Conservation (phyloP, 2,888 invertebrate genomes). For the Aphrophora alni region DNA sequence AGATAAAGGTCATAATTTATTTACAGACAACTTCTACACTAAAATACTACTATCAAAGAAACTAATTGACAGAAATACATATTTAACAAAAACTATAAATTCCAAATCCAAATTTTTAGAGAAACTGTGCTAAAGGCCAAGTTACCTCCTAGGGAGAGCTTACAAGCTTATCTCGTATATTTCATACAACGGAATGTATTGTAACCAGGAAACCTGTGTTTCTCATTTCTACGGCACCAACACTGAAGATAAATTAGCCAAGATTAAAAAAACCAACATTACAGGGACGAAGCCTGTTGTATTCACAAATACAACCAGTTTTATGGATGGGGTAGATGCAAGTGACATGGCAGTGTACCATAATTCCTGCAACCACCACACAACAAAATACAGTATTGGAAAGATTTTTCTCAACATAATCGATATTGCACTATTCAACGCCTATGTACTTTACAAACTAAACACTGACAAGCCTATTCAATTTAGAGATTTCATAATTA, state of each 20-base stretch:
- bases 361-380: slow-evolving; percentile 10
- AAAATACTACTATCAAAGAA: slow-evolving; percentile 7
- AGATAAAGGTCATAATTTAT: neutral
- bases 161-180: too few relatives aligned
- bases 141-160: neutral
- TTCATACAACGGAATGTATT: neutral
- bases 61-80: slow-evolving; percentile 2
- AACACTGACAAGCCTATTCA: slow-evolving; percentile 21
- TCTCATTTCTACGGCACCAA: slow-evolving; percentile 13
- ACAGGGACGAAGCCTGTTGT: slow-evolving; percentile 13
- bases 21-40: slow-evolving; percentile 24
- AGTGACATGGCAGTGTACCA: slow-evolving; percentile 21
- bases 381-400: slow-evolving; percentile 18
- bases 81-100: slow-evolving; percentile 18
- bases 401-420: slow-evolving; percentile 14
- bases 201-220: slow-evolving; percentile 22
- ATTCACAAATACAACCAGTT: neutral
- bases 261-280: slow-evolving; percentile 7
- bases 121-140: neutral
- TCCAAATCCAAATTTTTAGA: neutral
- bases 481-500: neutral
- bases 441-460: neutral
- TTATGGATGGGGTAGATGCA: slow-evolving; percentile 25
- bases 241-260: slow-evolving; percentile 13
- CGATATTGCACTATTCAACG: slow-evolving; percentile 7